Conservation (phyloP, 2,888 invertebrate species). For the Eudiplozoon nipponicum region DNA sequence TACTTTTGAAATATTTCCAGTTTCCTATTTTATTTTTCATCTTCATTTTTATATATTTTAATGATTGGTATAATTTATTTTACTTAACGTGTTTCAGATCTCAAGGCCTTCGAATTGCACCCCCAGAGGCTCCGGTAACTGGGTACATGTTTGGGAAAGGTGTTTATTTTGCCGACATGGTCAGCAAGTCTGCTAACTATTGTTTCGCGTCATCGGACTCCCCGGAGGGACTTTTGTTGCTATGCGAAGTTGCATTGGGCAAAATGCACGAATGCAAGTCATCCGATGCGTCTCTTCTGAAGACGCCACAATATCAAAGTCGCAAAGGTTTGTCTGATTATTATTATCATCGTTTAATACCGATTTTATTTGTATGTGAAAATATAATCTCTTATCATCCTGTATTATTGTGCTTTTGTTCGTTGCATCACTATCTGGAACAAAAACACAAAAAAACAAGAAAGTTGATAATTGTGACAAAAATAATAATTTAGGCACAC, state of each 20-base stretch:
- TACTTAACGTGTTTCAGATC: slow-evolving; percentile 13
- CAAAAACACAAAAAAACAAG: no score
- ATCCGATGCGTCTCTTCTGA: no score
- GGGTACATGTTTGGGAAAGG: slow-evolving; percentile 29
- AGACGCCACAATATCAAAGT: no score
- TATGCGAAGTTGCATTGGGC: slow-evolving; percentile 26
- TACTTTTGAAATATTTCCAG: no score
- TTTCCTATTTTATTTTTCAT: background rate
- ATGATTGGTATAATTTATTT: slow-evolving; percentile 5
- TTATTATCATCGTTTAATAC: no score
- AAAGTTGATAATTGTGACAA: no score
- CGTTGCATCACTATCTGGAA: no score
- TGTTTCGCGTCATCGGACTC: slow-evolving; percentile 26
- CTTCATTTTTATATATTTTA: background rate
- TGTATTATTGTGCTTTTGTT: no score
- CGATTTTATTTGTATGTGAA: no score
- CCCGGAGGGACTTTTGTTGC: slow-evolving; percentile 25
- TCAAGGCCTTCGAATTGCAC: slow-evolving; percentile 62
- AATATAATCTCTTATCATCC: no score
- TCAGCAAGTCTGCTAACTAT: slow-evolving; percentile 31
- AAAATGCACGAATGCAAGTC: background rate
- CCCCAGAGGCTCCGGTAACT: slow-evolving; percentile 63
- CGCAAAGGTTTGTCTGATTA: no score
- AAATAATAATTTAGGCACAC: no score
- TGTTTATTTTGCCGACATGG: slow-evolving; percentile 31